These are phyloP conservation scores for Pollenia griseotomentosa DNA, from an alignment of 2,888 invertebrate species.

Conservation along the genomic window DNA sequence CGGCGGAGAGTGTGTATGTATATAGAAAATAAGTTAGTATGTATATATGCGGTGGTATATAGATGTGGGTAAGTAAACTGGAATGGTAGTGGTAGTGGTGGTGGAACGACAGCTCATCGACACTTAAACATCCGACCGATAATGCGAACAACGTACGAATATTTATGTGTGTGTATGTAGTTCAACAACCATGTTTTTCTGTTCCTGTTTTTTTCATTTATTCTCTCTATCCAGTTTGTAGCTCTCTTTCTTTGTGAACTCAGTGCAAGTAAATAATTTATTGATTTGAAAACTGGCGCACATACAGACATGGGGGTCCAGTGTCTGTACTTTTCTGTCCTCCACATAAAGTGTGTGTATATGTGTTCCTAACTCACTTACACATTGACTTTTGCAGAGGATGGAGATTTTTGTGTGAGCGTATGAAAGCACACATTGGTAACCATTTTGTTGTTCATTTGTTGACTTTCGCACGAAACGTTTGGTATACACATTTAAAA, in stretches of 20 bases:
- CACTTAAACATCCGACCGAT: slow-evolving; percentile 5
- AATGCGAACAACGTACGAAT: slow-evolving; percentile 15
- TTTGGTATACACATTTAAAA: not conserved
- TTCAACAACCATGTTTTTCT: slow-evolving; percentile 32
- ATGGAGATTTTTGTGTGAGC: slow-evolving; percentile 20
- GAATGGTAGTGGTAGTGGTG: not conserved
- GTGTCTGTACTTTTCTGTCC: slow-evolving; percentile 16
- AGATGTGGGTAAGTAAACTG: slow-evolving; percentile 7
- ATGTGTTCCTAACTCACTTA: slow-evolving; percentile 4
- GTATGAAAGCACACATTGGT: not conserved
- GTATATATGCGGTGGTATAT: not conserved
- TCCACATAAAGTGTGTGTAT: not conserved
- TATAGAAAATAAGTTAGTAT: slow-evolving; percentile 24
- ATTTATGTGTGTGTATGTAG: slow-evolving; percentile 19
- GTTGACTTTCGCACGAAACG: not conserved
- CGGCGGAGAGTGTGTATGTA: not conserved
- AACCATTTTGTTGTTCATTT: slow-evolving; percentile 44
- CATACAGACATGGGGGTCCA: slow-evolving; percentile 40
- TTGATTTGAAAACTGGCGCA: slow-evolving; percentile 34
- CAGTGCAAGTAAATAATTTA: slow-evolving; percentile 6
- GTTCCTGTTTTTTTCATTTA: slow-evolving; percentile 26
- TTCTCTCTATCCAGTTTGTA: slow-evolving; percentile 13
- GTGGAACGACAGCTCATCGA: slow-evolving; percentile 58
- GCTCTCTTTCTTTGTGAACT: slow-evolving; percentile 12
- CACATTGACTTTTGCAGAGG: slow-evolving; percentile 11